Percentiles rank a stretch among this genome's conserved stretches.
These are phyloP conservation scores for Eurois occulta DNA, from an alignment of 2,888 invertebrate species.

Conservation along the genomic window DNA sequence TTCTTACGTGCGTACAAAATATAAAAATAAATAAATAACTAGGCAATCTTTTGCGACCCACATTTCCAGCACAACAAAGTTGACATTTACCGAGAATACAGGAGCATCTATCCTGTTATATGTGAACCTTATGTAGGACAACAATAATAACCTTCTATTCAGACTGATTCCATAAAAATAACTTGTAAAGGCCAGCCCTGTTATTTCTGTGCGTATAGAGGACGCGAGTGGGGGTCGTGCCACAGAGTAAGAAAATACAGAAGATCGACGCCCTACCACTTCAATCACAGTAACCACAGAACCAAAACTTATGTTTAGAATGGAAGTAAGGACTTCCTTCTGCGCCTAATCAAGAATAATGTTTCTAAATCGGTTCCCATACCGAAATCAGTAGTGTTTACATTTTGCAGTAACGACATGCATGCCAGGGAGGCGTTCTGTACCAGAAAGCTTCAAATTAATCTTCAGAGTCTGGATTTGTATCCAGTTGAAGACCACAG, in stretches of 20 bases:
- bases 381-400: neutral
- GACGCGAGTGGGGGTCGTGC: neutral
- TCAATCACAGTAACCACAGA: no score
- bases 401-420: neutral
- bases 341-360: neutral
- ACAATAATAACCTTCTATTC: conserved; percentile 58
- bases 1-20: neutral
- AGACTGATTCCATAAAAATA: conserved; percentile 49
- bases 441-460: neutral
- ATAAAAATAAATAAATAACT: conserved; percentile 2
- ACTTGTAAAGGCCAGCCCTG: conserved; percentile 44
- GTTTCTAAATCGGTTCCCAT: neutral
- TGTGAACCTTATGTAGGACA: conserved; percentile 14
- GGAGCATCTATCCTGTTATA: neutral
- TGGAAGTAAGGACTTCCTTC: neutral
- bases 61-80: neutral
- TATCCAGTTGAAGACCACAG: neutral
- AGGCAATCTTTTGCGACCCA: neutral
- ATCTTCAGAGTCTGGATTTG: neutral
- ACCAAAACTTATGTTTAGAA: neutral
- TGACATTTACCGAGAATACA: conserved; percentile 26
- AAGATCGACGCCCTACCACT: neutral
- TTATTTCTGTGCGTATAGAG: conserved; percentile 37
- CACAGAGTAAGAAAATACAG: neutral
- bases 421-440: neutral